These are phyloP conservation scores for Stegophylla sp. DNA, from an alignment of 2,888 invertebrate species.

Conservation along the genomic window DNA sequence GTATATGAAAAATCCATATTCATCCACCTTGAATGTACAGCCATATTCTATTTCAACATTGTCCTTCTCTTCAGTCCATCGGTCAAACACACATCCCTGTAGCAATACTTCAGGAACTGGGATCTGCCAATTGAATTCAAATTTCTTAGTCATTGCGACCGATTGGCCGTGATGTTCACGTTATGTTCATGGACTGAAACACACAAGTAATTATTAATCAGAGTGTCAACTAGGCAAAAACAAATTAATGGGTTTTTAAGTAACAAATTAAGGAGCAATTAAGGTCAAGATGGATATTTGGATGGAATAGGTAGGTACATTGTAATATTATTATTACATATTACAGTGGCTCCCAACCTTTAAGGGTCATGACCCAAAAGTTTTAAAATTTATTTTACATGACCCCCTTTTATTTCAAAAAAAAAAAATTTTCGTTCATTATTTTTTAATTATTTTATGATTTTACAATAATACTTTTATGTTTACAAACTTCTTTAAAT, in stretches of 20 bases:
- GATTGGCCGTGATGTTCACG: constrained; percentile 47
- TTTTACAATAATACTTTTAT: too few relatives aligned
- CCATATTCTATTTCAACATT: constrained; percentile 86
- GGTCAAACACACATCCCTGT: constrained; percentile 88
- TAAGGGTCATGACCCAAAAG: too few relatives aligned
- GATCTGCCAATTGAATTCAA: constrained; percentile 98
- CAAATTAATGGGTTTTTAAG: constrained; percentile 41
- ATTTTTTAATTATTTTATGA: too few relatives aligned
- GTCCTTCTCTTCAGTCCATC: constrained; percentile 98
- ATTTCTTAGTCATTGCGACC: constrained; percentile 89
- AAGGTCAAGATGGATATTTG: constrained; percentile 20
- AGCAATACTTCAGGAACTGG: constrained; percentile 87
- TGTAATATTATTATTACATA: too few relatives aligned
- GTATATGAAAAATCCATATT: constrained; percentile 96
- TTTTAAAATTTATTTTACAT: too few relatives aligned
- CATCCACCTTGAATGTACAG: constrained; percentile 92
- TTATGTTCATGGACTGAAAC: constrained; percentile 47
- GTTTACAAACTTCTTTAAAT: too few relatives aligned
- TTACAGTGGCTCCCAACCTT: too few relatives aligned
- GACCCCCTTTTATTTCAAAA: too few relatives aligned
- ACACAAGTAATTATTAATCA: constrained; percentile 40
- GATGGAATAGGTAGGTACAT: neutral
- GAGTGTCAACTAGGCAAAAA: neutral
- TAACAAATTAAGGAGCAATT: constrained; percentile 47
- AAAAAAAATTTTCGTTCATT: too few relatives aligned